These are phyloP conservation scores for Heteronetta atricapilla DNA, from an alignment of 2,113 vertebrate genomes.

Conservation along the genomic window DNA sequence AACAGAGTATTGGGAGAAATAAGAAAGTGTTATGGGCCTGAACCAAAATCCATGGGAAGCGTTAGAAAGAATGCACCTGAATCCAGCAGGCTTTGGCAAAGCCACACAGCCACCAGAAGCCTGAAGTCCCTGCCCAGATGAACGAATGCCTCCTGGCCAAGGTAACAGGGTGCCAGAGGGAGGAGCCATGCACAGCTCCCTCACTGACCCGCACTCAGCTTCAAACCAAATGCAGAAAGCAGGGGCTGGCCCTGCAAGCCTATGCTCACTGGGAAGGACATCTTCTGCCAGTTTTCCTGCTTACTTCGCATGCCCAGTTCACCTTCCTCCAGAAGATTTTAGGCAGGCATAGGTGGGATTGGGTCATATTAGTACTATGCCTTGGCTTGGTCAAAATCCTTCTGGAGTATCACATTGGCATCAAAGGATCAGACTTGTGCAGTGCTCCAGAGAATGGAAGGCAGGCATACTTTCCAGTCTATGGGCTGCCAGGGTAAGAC, in stretches of 20 bases:
- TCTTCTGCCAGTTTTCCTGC: background rate
- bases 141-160: background rate
- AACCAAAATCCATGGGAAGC: background rate
- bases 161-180: too few species aligned
- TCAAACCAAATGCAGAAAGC: background rate
- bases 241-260: background rate
- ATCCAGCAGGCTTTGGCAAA: background rate
- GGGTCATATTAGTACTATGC: background rate
- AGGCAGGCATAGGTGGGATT: background rate
- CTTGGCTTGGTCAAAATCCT: background rate
- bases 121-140: background rate
- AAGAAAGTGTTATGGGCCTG: background rate
- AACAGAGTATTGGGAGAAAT: background rate
- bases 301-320: background rate
- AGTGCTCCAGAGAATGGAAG: background rate
- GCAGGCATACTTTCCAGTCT: too few species aligned
- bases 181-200: fast-evolving
- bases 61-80: background rate
- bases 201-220: fast-evolving
- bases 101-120: background rate
- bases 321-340: background rate
- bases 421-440: background rate
- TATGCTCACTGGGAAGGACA: too few species aligned
- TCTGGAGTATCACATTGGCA: background rate
- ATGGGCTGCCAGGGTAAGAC: background rate